These are phyloP conservation scores for Melinaea menophilus DNA, from an alignment of 2,888 invertebrate species.

Conservation along the genomic window DNA sequence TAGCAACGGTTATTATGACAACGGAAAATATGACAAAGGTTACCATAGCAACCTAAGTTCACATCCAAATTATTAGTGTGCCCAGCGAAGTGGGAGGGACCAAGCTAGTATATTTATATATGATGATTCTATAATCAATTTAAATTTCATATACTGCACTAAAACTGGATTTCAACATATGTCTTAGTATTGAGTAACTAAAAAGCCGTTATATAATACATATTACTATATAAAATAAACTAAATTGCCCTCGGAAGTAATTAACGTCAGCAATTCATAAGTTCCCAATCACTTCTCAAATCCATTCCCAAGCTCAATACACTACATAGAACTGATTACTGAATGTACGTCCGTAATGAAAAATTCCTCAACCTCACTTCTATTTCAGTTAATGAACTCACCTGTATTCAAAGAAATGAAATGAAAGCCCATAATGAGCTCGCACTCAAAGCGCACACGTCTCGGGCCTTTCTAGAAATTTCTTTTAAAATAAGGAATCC, in stretches of 20 bases:
- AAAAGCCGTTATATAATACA: too few relatives aligned
- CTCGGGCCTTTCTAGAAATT: slow-evolving; percentile 53
- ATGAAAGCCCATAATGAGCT: slow-evolving; percentile 59
- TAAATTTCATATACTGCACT: too few relatives aligned
- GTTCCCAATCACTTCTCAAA: slow-evolving; percentile 29
- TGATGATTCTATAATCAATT: too few relatives aligned
- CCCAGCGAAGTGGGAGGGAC: too few relatives aligned
- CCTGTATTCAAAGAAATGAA: slow-evolving; percentile 55
- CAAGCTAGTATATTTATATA: too few relatives aligned
- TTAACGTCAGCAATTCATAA: slow-evolving; percentile 20
- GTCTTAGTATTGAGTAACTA: too few relatives aligned
- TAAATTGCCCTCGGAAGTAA: slow-evolving; percentile 8
- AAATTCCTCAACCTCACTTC: slow-evolving; percentile 60
- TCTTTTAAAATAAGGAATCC: slow-evolving; percentile 47
- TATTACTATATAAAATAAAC: background rate
- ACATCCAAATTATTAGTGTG: too few relatives aligned
- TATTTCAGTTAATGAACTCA: slow-evolving; percentile 53
- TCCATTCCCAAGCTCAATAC: slow-evolving; percentile 41
- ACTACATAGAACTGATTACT: slow-evolving; percentile 47
- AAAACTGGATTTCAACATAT: too few relatives aligned
- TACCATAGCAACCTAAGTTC: too few relatives aligned
- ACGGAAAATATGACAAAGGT: too few relatives aligned
- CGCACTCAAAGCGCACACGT: slow-evolving; percentile 57
- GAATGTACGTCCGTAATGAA: slow-evolving; percentile 63
- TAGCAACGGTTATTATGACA: too few relatives aligned